phyloP scores from a whole-genome alignment of 2,113 vertebrate genomes.

The Motacilla alba region DNA sequence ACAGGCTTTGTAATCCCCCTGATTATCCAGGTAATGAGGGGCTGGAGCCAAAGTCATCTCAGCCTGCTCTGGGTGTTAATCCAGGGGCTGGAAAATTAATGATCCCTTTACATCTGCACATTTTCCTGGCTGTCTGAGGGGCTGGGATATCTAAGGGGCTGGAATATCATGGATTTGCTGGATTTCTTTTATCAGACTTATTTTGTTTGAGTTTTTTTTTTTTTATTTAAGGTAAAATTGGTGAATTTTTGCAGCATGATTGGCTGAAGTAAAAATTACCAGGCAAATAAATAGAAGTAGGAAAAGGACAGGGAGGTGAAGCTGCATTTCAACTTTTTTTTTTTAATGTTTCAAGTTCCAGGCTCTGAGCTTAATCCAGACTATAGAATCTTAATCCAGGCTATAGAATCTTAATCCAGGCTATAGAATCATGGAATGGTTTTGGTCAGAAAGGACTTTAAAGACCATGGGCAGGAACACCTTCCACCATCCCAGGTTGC shows the following conservation, averaged over 20 bases:
- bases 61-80: not conserved
- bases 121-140: not conserved
- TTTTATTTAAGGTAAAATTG: not conserved
- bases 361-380: not conserved
- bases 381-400: too few relatives aligned
- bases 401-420: not conserved
- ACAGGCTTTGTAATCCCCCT: not conserved
- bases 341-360: not conserved
- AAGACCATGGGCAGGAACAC: not conserved
- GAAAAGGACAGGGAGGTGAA: not conserved
- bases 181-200: not conserved
- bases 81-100: not conserved
- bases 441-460: not conserved
- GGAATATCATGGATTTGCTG: not conserved
- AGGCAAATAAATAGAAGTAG: not conserved
- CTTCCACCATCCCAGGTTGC: not conserved
- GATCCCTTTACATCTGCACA: not conserved
- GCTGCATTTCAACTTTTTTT: not conserved
- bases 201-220: not conserved
- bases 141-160: not conserved
- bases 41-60: not conserved
- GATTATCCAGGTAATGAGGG: conserved; percentile 18
- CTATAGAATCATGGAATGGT: not conserved
- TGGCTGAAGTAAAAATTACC: not conserved
- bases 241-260: not conserved